phyloP scores from a whole-genome alignment of 30 jellyfish, hydroid and myxozoan genomes.

The Hydractinia echinata region DNA sequence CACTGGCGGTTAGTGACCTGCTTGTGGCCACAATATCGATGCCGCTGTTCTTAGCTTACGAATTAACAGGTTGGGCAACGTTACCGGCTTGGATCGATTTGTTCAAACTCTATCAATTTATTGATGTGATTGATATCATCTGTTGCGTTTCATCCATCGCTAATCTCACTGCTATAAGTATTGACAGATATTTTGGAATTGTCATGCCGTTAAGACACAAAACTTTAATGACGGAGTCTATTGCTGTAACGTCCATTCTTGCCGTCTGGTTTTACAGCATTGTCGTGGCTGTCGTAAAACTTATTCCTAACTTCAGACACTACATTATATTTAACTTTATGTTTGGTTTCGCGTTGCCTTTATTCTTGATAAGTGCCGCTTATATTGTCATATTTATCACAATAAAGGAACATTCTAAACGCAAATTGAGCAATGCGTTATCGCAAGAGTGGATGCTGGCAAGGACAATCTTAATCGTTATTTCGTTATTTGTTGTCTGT shows the following conservation, averaged over 20 bases:
- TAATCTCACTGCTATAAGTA: constrained; percentile 66
- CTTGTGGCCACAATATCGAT: constrained; percentile 72
- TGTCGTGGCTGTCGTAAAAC: constrained; percentile 43
- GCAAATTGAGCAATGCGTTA: constrained; percentile 10
- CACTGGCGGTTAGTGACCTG: constrained; percentile 77
- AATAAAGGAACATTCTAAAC: constrained; percentile 32
- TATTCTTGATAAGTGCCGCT: constrained; percentile 44
- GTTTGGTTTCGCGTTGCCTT: constrained; percentile 62
- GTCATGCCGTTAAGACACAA: constrained; percentile 65
- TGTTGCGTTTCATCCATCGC: constrained; percentile 77
- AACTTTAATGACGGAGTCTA: constrained; percentile 51
- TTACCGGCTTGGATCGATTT: constrained; percentile 65
- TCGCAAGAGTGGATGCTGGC: constrained; percentile 63
- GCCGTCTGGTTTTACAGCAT: constrained; percentile 63
- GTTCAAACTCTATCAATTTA: constrained; percentile 28
- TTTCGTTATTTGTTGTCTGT: constrained; percentile 51
- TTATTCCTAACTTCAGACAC: constrained; percentile 16
- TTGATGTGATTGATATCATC: constrained; percentile 59
- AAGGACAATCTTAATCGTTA: constrained; percentile 56
- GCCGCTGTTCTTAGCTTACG: constrained; percentile 83
- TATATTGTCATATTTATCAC: constrained; percentile 43
- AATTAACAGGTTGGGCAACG: constrained; percentile 53
- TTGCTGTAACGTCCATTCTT: constrained; percentile 42
- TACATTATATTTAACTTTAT: constrained; percentile 42
- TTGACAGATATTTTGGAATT: constrained; percentile 76